Evolutionary conservation across 2,888 invertebrate genomes (phyloP).

Genomic region (Hydrotaea cyrtoneurina): DNA sequence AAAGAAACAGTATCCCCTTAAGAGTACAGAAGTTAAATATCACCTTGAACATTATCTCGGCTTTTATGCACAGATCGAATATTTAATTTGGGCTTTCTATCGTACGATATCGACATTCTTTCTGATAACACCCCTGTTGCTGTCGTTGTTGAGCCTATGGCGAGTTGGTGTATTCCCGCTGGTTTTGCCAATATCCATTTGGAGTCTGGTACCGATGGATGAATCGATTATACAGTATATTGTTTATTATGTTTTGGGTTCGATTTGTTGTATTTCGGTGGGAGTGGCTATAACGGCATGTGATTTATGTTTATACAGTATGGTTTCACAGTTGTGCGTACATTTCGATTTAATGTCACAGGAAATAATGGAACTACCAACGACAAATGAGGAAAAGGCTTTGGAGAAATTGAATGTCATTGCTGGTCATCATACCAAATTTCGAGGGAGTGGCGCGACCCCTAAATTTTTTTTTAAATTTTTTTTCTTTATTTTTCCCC

Average conservation of each 20-base stretch:
- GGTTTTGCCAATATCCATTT: neutral
- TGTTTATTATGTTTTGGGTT: neutral
- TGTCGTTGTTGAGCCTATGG: neutral
- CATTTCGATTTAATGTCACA: conserved; percentile 62
- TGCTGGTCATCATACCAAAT: conserved; percentile 47
- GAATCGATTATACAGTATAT: neutral
- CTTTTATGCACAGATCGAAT: conserved; percentile 25
- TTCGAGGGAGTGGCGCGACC: too few relatives aligned
- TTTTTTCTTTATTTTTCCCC: too few relatives aligned
- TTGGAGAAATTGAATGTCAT: conserved; percentile 17
- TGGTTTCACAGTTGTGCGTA: conserved; percentile 61
- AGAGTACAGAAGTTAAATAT: conserved; percentile 13
- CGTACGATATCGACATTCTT: neutral
- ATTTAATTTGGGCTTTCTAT: conserved; percentile 27
- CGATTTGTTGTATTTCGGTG: neutral
- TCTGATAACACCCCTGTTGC: neutral
- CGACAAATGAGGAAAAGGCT: conserved; percentile 14
- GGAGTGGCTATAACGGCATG: conserved; percentile 48
- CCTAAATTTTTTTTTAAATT: too few relatives aligned
- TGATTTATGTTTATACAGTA: conserved; percentile 63
- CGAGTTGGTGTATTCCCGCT: neutral
- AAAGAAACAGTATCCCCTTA: conserved; percentile 10
- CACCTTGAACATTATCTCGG: conserved; percentile 20
- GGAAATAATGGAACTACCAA: conserved; percentile 52
- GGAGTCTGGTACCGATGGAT: neutral